Evolutionary conservation across 1,140 invertebrate species (phyloP).

Genomic region (Microplitis demolitor): DNA sequence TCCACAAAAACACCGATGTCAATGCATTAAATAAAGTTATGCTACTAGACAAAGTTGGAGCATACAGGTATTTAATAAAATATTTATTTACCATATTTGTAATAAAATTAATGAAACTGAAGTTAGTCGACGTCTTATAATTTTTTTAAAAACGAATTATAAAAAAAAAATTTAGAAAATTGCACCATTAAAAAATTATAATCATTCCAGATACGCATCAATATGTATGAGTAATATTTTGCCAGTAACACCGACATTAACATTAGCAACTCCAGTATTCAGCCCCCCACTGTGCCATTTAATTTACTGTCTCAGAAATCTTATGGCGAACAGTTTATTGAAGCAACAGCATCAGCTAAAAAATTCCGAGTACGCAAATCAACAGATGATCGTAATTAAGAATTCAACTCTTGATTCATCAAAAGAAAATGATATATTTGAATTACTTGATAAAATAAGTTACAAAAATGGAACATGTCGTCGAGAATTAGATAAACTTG

Average conservation of each 20-base stretch:
- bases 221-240: conserved; percentile 40
- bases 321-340: conserved; percentile 29
- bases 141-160: too few species aligned
- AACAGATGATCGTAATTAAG: neutral
- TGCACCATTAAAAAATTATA: neutral
- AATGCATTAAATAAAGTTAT: conserved; percentile 48
- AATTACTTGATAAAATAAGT: conserved; percentile 37
- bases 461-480: conserved; percentile 27
- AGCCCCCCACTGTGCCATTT: conserved; percentile 44
- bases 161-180: too few species aligned
- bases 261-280: conserved; percentile 39
- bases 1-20: conserved; percentile 43
- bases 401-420: neutral
- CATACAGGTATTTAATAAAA: conserved; percentile 36
- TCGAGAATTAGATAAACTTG: conserved; percentile 37
- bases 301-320: conserved; percentile 43
- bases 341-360: conserved; percentile 19
- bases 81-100: too few species aligned
- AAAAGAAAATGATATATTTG: conserved; percentile 31
- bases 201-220: conserved; percentile 37
- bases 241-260: neutral
- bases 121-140: too few species aligned
- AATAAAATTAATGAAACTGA: too few species aligned
- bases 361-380: neutral
- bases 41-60: conserved; percentile 39